Evolutionary conservation across 1,140 invertebrate genomes (phyloP), one percentile per base, ranked within the genome.

Genomic region (Phenacoccus solenopsis): DNA sequence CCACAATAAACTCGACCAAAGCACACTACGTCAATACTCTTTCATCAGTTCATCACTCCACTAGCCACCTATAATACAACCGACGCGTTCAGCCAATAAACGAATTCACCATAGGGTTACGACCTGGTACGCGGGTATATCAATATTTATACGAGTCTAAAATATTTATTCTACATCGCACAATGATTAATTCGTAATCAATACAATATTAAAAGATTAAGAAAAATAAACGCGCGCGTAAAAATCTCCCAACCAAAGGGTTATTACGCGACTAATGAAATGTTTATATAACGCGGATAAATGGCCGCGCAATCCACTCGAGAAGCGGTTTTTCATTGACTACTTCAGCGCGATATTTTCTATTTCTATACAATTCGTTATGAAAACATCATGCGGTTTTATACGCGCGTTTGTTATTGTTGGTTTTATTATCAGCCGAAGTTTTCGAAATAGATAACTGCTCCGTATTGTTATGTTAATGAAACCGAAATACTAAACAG

Each of bases 401-500:
- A 49, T 49, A 49, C 16, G n/a, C n/a, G n/a, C n/a, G 38, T 16
- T 49, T 49, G 38, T 49, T 49, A 49, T 49, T 49, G 38, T 49
- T 49, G 38, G 38, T 49, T 49, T 49, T 49, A 49, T 49, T 49
- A 49, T 49, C 38, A 32, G 30, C 30, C 16, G 38, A n/a, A 49
- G 38, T 49, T 49, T 49, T 49, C 38, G 38, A 49, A 49, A 49
- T 49, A 49, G 38, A 49, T 49, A 49, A 49, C 38, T 49, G 38
- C 12, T 49, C 38, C 13, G 12, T 16, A 49, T 49, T 49, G 38
- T 49, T 49, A 49, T 49, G 38, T n/a, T 49, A 49, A 49, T 49
- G 38, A 49, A 49, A 49, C 38, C 16, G 38, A 49, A 49, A 49
- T 49, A 49, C 30, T 32, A 9, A 49, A 49, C 38, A 49, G 5